Conservation (phyloP, 2,113 vertebrate species). For the Equus przewalskii region DNA sequence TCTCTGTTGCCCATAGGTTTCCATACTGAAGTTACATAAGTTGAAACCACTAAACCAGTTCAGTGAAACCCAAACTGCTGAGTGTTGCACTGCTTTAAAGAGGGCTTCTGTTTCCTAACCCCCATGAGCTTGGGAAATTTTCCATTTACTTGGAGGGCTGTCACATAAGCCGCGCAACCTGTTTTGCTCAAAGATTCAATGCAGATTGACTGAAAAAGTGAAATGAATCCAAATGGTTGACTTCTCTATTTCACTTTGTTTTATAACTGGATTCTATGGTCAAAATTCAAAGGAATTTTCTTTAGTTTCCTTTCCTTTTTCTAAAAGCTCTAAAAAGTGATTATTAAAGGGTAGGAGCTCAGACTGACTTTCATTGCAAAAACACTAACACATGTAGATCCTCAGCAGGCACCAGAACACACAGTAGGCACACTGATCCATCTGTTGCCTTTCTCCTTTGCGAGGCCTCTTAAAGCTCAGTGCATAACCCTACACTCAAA, state of each 20-base stretch:
- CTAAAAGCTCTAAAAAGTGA: neutral
- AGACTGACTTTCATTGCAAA: neutral
- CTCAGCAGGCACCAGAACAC: neutral
- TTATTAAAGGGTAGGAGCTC: neutral
- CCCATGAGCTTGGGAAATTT: constrained; percentile 73
- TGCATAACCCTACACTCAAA: constrained; percentile 36
- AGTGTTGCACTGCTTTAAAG: constrained; percentile 65
- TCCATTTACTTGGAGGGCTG: constrained; percentile 64
- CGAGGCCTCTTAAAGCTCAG: neutral
- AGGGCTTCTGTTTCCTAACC: constrained; percentile 73
- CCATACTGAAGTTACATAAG: constrained; percentile 71
- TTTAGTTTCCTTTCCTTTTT: constrained; percentile 54
- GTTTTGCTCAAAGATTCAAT: constrained; percentile 69
- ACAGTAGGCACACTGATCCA: neutral
- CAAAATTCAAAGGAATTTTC: constrained; percentile 58
- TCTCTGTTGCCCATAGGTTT: neutral
- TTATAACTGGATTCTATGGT: constrained; percentile 12
- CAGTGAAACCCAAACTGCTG: constrained; percentile 74
- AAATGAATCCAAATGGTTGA: constrained; percentile 49
- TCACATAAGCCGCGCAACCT: constrained; percentile 65
- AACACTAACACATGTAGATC: neutral
- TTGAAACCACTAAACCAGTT: constrained; percentile 76
- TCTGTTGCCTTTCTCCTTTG: neutral
- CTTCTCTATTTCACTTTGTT: constrained; percentile 55
- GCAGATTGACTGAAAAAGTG: constrained; percentile 35